Evolutionary conservation across 2,888 invertebrate species (phyloP).

Genomic region (Agrochola macilenta): DNA sequence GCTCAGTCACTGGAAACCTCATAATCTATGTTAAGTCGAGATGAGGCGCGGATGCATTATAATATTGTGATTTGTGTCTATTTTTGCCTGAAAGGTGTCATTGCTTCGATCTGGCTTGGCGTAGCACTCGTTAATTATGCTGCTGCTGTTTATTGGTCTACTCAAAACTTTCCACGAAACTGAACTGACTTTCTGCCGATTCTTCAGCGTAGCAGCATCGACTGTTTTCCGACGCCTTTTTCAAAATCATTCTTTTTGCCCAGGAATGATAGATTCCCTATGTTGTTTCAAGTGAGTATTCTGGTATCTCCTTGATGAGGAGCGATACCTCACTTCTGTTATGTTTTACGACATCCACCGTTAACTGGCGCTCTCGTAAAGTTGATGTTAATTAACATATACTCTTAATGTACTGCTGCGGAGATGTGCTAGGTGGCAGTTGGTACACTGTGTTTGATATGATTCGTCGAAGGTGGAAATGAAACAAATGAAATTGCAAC

Average conservation of each 20-base stretch:
- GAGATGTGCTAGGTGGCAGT: background rate
- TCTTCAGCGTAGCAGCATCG: background rate
- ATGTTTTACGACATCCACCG: constrained; percentile 57
- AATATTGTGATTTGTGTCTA: background rate
- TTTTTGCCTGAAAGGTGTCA: too few relatives aligned
- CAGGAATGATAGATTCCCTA: background rate
- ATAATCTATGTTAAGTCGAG: background rate
- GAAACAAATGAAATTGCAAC: background rate
- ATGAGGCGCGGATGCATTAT: background rate
- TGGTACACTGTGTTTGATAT: constrained; percentile 2
- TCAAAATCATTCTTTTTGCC: background rate
- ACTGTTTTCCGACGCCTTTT: background rate
- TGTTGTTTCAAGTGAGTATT: constrained; percentile 9
- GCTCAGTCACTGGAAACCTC: background rate
- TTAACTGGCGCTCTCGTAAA: constrained; percentile 62
- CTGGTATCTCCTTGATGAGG: background rate
- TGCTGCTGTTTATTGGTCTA: background rate
- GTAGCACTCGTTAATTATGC: background rate
- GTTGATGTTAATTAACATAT: constrained; percentile 68
- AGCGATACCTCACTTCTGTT: constrained; percentile 57
- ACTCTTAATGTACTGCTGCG: constrained; percentile 49
- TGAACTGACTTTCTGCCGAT: background rate
- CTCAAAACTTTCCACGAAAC: background rate
- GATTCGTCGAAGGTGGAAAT: background rate
- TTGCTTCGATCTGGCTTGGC: background rate